Base-by-base conservation (phyloP, 1,140 invertebrate species). In the Melitaea cinxia region DNA sequence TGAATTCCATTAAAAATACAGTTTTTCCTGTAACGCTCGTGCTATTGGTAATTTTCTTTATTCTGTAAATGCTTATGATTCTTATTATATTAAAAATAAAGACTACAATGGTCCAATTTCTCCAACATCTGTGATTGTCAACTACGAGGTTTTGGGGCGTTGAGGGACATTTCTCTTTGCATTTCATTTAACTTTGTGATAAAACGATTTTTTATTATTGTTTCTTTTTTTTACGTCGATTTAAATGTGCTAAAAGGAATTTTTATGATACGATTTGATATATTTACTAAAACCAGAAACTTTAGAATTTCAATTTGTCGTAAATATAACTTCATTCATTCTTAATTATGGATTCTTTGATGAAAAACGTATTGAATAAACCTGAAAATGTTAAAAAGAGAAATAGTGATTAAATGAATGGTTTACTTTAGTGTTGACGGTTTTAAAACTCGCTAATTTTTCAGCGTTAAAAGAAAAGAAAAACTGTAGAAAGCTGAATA, bases 1-100 rank as follows among this genome's bases (percentile, higher is more conserved):
- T 72, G 70, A 72, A 72, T 72, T 65, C 70, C 57, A 65, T 66
- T 55, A 72, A 60, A 62, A 66, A 65, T 65, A 66, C 64, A 55
- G 49, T 24, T 21, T 62, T 42, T 58, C 63, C 65, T 62, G 62
- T 39, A 60, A 66, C 28, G 50, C 10, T 24, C 37, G 57, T 21
- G 57, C 49, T 58, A 60, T 55, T 26, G 49, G 57, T 47, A 54
- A 66, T 60, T 55, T 57, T 24, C 56, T 33, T 10, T 54, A 19
- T 33, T 5, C n/a, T 30, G 24, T n/a, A 53, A 53, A 52, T 45
- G 17, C 14, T 50, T 19, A 17, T 12, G 26, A 35, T 37, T 42
- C 59, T 30, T 62, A 62, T 62, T 30, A 19, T 26, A 30, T 21
- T 15, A 10, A 0, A 1, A 12, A 28, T 52, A 52, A 52, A 35